Base-by-base conservation (phyloP, 2,888 invertebrate genomes). In the Lithophane ornitopus region DNA sequence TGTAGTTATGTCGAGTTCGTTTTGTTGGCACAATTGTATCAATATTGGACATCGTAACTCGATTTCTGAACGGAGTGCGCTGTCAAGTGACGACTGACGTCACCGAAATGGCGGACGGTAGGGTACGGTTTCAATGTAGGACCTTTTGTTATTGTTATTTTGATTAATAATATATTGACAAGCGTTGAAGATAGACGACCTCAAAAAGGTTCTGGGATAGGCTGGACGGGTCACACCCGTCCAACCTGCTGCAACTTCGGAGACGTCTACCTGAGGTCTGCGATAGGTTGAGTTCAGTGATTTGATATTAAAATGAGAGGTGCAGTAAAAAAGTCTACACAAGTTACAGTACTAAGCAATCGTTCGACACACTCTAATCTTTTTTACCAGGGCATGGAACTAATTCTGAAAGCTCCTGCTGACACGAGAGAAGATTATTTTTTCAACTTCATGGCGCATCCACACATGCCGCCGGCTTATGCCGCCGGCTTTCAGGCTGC, bases 41-140 rank as follows among this genome's bases (percentile, higher is more conserved):
- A 94, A 95, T 94, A 95, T 95, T 94, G 95, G 93, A 92, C 91
- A 91, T 91, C 91, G 92, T 94, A 95, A 95, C 92, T 94, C 92
- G 92, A 94, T 94, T 94, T 94, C 90, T 89, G 90, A 89, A 91
- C 90, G 89, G 85, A 91, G 90, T 89, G 91, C 88, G 86, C 91
- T 90, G 93, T 93, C 93, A 92, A 91, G 89, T 90, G 90, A 88
- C 90, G 89, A 87, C 88, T 87, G 91, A 86, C 81, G 78, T 84
- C 77, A 85, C 80, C 84, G 82, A 91, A 92, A 91, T 91, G 90
- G 90, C 88, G 88, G 79, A 72, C 78, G 39, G 54, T 70, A 56
- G 76, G 78, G 75, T 78, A 80, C 59, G 68, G 76, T 76, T 78
- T 65, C 70, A 75, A 62, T 52, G 14, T 22, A 34, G 56, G 22